A percentile compares a stretch with the other conserved stretches of the same genome.
These are phyloP conservation scores for Microchrysa polita DNA, from an alignment of 2,888 invertebrate species.

Conservation along the genomic window DNA sequence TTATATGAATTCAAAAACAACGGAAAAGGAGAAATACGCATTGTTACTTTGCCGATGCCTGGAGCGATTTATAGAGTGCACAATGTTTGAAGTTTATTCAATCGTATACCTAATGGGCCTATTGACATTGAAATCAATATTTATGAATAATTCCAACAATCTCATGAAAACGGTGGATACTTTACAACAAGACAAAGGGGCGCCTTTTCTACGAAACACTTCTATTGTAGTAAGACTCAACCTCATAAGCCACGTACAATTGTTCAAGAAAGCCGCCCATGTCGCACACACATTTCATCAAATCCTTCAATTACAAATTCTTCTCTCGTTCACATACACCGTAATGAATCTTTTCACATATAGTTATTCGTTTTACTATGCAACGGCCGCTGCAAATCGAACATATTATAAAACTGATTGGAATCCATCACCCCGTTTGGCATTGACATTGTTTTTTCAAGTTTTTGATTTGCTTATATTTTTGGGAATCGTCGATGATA, in stretches of 20 bases:
- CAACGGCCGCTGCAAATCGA: neutral
- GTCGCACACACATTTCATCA: neutral
- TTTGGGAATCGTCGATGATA: neutral
- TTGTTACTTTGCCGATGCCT: neutral
- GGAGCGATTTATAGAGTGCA: constrained; percentile 18
- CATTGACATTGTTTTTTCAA: neutral
- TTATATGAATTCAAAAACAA: constrained; percentile 23
- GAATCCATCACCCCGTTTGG: neutral
- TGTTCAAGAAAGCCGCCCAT: neutral
- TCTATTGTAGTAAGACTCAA: neutral
- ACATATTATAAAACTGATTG: neutral
- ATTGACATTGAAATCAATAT: neutral
- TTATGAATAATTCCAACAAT: neutral
- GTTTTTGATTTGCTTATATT: constrained; percentile 18
- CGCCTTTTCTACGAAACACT: neutral
- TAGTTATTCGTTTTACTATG: constrained; percentile 27
- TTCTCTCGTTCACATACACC: neutral
- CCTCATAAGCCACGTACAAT: neutral
- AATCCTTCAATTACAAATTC: constrained; percentile 14
- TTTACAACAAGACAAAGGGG: neutral
- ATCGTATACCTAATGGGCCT: neutral
- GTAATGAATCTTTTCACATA: neutral
- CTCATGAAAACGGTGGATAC: neutral
- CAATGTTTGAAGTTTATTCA: neutral
- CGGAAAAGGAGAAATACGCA: neutral